Evolutionary conservation across 2,113 vertebrate genomes (phyloP).

Genomic region (Catagonus wagneri): DNA sequence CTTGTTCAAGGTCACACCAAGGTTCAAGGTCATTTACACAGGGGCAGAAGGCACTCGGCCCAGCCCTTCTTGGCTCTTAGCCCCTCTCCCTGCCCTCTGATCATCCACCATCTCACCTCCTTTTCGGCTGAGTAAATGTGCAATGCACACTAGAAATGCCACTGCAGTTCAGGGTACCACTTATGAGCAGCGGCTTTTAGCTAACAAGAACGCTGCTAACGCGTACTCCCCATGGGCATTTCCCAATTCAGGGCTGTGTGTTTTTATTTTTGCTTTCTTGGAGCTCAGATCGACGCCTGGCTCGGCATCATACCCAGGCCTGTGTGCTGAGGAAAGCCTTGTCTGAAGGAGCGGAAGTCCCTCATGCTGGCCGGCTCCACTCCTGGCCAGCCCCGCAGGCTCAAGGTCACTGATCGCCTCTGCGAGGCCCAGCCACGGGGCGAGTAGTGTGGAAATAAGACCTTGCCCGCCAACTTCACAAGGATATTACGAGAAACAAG

Average conservation of each 20-base stretch:
- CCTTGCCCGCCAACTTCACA: background rate
- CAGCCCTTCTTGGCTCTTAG: constrained; percentile 78
- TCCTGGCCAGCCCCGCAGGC: background rate
- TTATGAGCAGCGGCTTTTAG: constrained; percentile 73
- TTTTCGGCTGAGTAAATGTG: constrained; percentile 79
- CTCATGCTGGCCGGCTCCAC: background rate
- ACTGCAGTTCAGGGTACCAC: constrained; percentile 68
- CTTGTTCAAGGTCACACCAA: constrained; percentile 87
- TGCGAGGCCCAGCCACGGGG: background rate
- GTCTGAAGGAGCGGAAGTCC: background rate
- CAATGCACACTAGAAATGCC: constrained; percentile 82
- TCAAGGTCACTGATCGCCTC: background rate
- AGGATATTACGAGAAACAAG: background rate
- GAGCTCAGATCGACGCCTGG: background rate
- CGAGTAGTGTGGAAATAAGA: background rate
- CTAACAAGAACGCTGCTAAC: constrained; percentile 82
- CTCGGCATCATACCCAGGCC: background rate
- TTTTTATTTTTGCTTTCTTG: constrained; percentile 66
- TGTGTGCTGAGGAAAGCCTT: background rate
- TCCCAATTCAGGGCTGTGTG: constrained; percentile 40
- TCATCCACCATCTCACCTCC: constrained; percentile 76
- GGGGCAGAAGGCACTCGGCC: constrained; percentile 77
- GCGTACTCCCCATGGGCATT: constrained; percentile 79
- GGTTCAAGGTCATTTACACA: constrained; percentile 82
- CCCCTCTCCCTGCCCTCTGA: constrained; percentile 84